A percentile compares a stretch with the other conserved stretches of the same genome.
phyloP scores from a whole-genome alignment of 2,888 invertebrate species.

The Drosophila subquinaria region DNA sequence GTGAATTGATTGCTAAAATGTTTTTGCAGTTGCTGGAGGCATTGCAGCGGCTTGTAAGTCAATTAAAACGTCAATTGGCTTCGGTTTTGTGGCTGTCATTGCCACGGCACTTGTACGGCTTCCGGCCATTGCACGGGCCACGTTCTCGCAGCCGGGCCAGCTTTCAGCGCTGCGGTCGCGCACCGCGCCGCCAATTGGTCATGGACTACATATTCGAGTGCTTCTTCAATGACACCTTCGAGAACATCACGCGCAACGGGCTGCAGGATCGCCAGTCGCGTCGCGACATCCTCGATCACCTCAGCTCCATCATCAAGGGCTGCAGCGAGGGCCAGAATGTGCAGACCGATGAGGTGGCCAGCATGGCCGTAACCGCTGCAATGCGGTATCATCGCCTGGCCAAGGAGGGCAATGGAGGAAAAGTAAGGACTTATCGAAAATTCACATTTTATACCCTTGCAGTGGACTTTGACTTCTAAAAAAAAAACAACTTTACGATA shows the following conservation, averaged over 20 bases:
- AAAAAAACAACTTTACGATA: no score
- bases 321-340: conserved; percentile 86
- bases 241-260: conserved; percentile 90
- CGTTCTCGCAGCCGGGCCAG: conserved; percentile 51
- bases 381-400: conserved; percentile 83
- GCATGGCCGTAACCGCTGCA: conserved; percentile 83
- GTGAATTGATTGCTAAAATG: conserved; percentile 41
- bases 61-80: conserved; percentile 72
- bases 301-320: conserved; percentile 92
- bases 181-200: conserved; percentile 58
- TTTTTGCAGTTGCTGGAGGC: conserved; percentile 65
- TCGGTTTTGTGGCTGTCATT: conserved; percentile 57
- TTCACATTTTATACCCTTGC: not conserved
- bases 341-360: conserved; percentile 84
- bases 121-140: conserved; percentile 51
- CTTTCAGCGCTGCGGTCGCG: conserved; percentile 49
- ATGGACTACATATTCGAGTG: conserved; percentile 93
- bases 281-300: conserved; percentile 90
- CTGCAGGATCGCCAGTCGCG: conserved; percentile 91
- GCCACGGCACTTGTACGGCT: conserved; percentile 65
- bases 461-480: not conserved
- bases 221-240: conserved; percentile 92
- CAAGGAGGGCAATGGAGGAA: conserved; percentile 80
- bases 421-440: conserved; percentile 37
- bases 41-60: conserved; percentile 65